Evolutionary conservation across 2,888 invertebrate species (phyloP), one percentile per base, ranked within the genome.

Genomic region (Ormyrus pomaceus): DNA sequence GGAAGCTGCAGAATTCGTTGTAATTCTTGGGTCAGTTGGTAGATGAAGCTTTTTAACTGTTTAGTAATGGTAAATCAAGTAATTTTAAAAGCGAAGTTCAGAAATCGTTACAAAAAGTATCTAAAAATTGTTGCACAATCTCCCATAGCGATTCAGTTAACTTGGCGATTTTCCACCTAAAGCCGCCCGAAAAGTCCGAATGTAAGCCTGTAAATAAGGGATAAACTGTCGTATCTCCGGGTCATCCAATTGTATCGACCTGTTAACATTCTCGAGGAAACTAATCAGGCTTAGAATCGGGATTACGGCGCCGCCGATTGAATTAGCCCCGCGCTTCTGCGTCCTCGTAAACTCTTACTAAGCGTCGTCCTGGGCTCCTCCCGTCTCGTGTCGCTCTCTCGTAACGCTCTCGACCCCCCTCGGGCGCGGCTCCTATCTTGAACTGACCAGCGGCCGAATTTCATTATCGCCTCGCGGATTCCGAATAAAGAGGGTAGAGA

Each of bases 291-390:
- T 89, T 88, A 88, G 88, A 87, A 88, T 86, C 82, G 84, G 87
- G 87, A 89, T 89, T 88, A 88, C 88, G 65, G 70, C 8, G 45
- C 51, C 87, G 89, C 51, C 87, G 89, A 90, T 90, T 88, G 88
- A 90, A 90, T 90, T 90, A 89, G 89, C 88, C 87, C 86, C 86
- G 87, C 84, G 6, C 45, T 10, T 19, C 10, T 7, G 11, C 48
- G 10, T 46, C 87, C 89, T 90, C 90, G 88, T 91, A 91, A 90
- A 90, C 89, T 90, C 88, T 88, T 89, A 87, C 87, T 86, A 88
- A 88, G 88, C 88, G 87, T 53, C 86, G 84, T 84, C 86, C 83
- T 83, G 82, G 81, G 85, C 89, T 90, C 90, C 90, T 88, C 90
- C 90, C 87, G 89, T 89, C 88, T 86, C 88, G 85, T 89, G 89